Conservation (phyloP, 2,113 vertebrate species). For the Limnothrissa miodon region DNA sequence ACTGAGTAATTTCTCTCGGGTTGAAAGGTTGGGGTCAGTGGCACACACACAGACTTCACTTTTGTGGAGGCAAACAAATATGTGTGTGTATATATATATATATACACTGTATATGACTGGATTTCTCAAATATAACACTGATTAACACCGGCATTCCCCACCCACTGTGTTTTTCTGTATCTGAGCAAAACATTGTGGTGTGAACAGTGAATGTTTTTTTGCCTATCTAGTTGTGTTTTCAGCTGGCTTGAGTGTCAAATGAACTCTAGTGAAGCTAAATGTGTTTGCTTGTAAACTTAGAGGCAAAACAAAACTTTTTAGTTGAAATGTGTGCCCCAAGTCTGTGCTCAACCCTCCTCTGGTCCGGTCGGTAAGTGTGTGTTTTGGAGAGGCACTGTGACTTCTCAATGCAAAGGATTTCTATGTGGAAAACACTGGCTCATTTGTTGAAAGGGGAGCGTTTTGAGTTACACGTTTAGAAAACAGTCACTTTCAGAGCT, state of each 20-base stretch:
- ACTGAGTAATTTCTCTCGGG: background rate
- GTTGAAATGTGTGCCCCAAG: background rate
- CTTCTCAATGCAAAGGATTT: conserved; percentile 59
- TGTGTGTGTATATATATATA: too few relatives aligned
- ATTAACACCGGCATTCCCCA: background rate
- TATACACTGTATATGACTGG: background rate
- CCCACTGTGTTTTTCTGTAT: background rate
- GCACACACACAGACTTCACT: background rate
- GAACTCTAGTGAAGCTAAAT: conserved; percentile 15
- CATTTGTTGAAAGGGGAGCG: conserved; percentile 51
- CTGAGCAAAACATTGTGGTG: conserved; percentile 33
- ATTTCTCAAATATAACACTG: background rate
- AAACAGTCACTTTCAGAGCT: conserved; percentile 64
- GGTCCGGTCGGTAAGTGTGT: conserved; percentile 46
- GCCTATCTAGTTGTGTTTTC: background rate
- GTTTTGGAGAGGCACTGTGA: conserved; percentile 55
- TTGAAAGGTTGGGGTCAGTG: background rate
- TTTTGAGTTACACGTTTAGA: conserved; percentile 66
- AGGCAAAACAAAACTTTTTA: conserved; percentile 19
- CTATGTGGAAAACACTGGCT: conserved; percentile 58
- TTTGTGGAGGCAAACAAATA: background rate
- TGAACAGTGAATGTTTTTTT: conserved; percentile 47
- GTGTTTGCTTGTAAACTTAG: conserved; percentile 14
- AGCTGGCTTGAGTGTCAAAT: background rate
- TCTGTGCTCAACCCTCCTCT: background rate